Evolutionary conservation across 2,888 invertebrate species (phyloP), one percentile per base, ranked within the genome.

Genomic region (Drosophila helvetica): DNA sequence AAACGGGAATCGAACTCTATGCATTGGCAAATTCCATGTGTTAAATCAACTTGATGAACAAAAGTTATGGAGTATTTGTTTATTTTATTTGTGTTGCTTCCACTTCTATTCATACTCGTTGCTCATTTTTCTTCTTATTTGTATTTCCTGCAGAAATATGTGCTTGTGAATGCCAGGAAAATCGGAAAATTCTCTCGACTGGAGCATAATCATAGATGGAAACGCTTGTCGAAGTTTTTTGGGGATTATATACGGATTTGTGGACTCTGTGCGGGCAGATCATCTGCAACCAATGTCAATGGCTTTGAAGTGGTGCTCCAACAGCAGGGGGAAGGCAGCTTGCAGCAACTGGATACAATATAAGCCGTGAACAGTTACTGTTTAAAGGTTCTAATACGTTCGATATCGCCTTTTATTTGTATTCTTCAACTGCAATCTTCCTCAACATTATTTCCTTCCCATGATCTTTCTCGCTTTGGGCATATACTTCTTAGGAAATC

Each of bases 41-140:
- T 48, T 50, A 50, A 65, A 43, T 33, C 65, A 48, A 47, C 47
- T 42, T 50, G 48, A 55, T 55, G 55, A 66, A 65, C 42, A 38
- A 38, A 38, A 19, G 42, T 15, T 25, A 12, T 22, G 22, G n/a
- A 1, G 25, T 38, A 19, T 38, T 50, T 54, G 2, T 46, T 55
- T 25, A 33, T 18, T 6, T 46, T 25, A 8, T 17, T 7, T 12
- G 15, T 25, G 22, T 25, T 9, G 10, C 30, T 60, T 27, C 19
- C 42, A 60, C 42, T 42, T 61, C 27, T 30, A 62, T 48, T 30
- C 25, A 15, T 17, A 22, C 48, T 42, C 27, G 22, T 17, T 48
- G 46, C 33, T 18, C 22, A 18, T 27, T 25, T 47, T 27, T 22
- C 6, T 6, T 46, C 10, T 3, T 43, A 42, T 18, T 9, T 27